Percentiles rank a stretch among this genome's conserved stretches.
phyloP scores from a whole-genome alignment of 2,888 invertebrate species.

The Mesorhabditis spiculigera region DNA sequence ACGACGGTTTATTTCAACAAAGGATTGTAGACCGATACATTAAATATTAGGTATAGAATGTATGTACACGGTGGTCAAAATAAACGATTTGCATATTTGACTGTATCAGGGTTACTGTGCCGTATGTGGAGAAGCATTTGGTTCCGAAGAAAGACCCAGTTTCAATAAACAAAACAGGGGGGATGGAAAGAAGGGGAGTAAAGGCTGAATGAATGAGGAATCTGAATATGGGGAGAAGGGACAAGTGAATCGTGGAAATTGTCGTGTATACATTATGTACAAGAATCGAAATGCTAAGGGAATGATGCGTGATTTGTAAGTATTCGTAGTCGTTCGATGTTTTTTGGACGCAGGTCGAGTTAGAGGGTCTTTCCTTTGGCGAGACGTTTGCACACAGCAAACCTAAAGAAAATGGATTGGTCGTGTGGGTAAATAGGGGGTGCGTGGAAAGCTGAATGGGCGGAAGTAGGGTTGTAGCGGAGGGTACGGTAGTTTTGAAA shows the following conservation, averaged over 20 bases:
- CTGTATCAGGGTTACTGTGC: too few relatives aligned
- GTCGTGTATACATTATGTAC: too few relatives aligned
- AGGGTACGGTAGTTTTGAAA: background rate
- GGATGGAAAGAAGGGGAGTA: too few relatives aligned
- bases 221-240: too few relatives aligned
- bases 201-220: too few relatives aligned
- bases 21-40: constrained; percentile 28
- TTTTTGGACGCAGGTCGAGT: background rate
- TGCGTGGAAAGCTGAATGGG: background rate
- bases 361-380: constrained; percentile 16
- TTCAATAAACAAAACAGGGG: too few relatives aligned
- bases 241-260: too few relatives aligned
- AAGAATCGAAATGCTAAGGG: too few relatives aligned
- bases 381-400: constrained; percentile 47
- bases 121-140: too few relatives aligned
- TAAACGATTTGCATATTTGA: too few relatives aligned
- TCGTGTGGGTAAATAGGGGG: constrained; percentile 5
- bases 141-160: too few relatives aligned
- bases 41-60: constrained; percentile 12
- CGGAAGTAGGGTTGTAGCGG: background rate
- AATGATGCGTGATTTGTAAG: background rate
- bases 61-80: background rate
- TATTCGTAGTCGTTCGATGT: background rate
- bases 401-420: constrained; percentile 31
- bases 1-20: constrained; percentile 46